Evolutionary conservation across 2,888 invertebrate species (phyloP), one percentile per base, ranked within the genome.

Genomic region (Melinaea marsaeus): DNA sequence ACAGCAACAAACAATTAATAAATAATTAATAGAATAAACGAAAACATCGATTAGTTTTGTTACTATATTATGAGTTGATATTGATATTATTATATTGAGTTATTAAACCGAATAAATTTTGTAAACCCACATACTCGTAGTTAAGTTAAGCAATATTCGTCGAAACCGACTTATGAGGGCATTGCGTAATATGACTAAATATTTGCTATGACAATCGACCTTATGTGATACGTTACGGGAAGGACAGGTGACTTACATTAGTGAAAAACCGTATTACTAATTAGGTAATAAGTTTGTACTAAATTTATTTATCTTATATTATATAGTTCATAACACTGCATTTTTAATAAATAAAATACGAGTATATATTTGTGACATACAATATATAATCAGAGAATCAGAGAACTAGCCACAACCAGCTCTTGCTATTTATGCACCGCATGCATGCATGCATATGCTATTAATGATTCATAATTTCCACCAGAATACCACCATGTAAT

Each of bases 391-490:
- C 9, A 34, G 82, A 45, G 90, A 92, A 70, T 76, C 89, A 1
- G 46, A 46, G 46, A 46, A 46, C 46, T 75, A 87, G 79, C 86
- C n/a, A n/a, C n/a, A n/a, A n/a, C n/a, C 88, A 32, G 78, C 76
- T 2, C 76, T 75, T 0, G 86, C 80, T 11, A 76, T 87, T 11
- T 89, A 88, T 57, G 76, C 74, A 22, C 83, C 86, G 86, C n/a
- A n/a, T n/a, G n/a, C n/a, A n/a, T n/a, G n/a, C n/a, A n/a, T n/a
- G n/a, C n/a, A n/a, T n/a, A n/a, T n/a, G n/a, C n/a, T n/a, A 88
- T 64, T 72, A 82, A 0, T 72, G 74, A 6, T 64, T 74, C 0
- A n/a, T n/a, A n/a, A 57, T 76, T 0, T 64, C n/a, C n/a, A n/a
- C 71, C 2, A 68, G 71, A 13, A 57, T 65, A 11, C 74, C 77